Conservation (phyloP, 2,888 invertebrate genomes). For the Romanomermis culicivorax region DNA sequence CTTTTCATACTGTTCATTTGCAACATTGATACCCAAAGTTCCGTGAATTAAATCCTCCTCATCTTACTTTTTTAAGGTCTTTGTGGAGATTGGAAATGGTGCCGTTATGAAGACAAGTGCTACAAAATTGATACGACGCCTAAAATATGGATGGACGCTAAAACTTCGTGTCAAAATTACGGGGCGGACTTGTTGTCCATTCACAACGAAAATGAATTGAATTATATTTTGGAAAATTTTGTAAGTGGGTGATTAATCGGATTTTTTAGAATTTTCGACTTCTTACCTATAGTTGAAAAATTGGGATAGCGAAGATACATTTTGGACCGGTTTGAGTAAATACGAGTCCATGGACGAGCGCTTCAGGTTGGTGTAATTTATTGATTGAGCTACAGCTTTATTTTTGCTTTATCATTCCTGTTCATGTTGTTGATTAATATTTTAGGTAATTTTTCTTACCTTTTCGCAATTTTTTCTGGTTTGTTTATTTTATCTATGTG, state of each 20-base stretch:
- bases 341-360: constrained; percentile 1
- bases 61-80: too few species aligned
- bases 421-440: too few species aligned
- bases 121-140: not conserved
- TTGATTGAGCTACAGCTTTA: too few species aligned
- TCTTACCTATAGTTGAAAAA: not conserved
- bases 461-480: too few species aligned
- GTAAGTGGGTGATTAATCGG: not conserved
- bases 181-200: constrained; percentile 1
- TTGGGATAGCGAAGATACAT: not conserved
- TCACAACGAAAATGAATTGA: not conserved
- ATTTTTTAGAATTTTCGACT: not conserved
- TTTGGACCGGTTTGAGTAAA: constrained; percentile 5
- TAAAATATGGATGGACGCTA: not conserved
- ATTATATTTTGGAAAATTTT: not conserved
- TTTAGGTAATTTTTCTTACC: too few species aligned
- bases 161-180: not conserved
- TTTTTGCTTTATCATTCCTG: too few species aligned
- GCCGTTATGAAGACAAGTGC: not conserved
- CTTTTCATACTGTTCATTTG: too few species aligned
- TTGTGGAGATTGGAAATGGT: constrained; percentile 1
- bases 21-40: too few species aligned
- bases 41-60: too few species aligned
- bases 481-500: too few species aligned
- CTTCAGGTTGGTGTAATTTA: not conserved